Conservation (phyloP, 2,797 vertebrate species). For the Lateolabrax maculatus region DNA sequence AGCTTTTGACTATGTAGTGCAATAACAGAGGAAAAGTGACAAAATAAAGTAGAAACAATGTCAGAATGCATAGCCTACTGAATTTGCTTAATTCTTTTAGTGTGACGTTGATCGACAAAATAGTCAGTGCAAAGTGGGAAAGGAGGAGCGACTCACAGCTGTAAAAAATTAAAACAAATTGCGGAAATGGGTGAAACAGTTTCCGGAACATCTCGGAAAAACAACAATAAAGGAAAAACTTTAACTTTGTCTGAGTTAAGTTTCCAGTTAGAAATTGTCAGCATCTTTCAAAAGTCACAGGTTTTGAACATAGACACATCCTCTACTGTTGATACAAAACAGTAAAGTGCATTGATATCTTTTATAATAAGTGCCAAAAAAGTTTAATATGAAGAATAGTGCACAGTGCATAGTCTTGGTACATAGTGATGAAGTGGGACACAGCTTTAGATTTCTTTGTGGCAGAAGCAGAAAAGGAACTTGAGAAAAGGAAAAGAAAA, state of each 20-base stretch:
- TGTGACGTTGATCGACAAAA: background rate
- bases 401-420: background rate
- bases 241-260: background rate
- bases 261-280: background rate
- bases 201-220: constrained; percentile 13
- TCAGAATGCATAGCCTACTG: background rate
- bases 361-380: background rate
- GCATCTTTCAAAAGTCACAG: background rate
- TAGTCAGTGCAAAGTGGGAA: background rate
- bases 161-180: constrained; percentile 4
- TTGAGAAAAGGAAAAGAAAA: background rate
- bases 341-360: background rate
- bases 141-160: background rate
- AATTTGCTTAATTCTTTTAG: background rate
- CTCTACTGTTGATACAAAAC: too few relatives aligned
- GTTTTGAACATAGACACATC: background rate
- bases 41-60: background rate
- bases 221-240: background rate
- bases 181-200: background rate
- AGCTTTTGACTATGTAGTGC: background rate
- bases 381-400: background rate
- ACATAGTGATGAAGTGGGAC: background rate
- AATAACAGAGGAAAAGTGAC: background rate
- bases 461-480: background rate
- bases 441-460: background rate